A percentile compares a stretch with the other conserved stretches of the same genome.
Conservation (phyloP, 2,888 invertebrate genomes). For the Parthenolecanium corni region DNA sequence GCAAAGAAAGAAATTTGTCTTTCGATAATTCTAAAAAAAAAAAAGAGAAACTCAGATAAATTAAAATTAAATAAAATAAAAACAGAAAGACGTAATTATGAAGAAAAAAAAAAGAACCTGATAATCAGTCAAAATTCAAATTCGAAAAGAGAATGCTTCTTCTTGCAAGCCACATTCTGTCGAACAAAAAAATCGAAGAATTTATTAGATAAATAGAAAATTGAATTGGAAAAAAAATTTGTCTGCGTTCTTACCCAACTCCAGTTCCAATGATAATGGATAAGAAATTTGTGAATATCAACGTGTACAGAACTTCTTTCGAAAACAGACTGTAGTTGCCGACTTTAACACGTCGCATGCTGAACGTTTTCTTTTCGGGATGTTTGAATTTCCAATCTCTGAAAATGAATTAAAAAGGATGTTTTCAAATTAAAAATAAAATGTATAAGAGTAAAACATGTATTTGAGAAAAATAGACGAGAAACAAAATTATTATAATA, state of each 20-base stretch:
- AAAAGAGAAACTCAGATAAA: not conserved
- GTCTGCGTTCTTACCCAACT: constrained; percentile 58
- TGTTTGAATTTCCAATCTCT: constrained; percentile 81
- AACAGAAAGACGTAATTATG: not conserved
- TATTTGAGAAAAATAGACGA: no score
- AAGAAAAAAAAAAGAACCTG: not conserved
- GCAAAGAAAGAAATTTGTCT: not conserved
- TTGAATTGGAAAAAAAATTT: not conserved
- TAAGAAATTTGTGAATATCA: constrained; percentile 79
- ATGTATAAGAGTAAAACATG: no score
- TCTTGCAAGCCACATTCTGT: constrained; percentile 21
- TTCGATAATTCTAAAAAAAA: not conserved
- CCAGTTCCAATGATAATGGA: constrained; percentile 84
- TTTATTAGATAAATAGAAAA: not conserved
- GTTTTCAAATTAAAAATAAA: not conserved
- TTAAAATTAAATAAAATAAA: not conserved
- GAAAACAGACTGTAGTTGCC: constrained; percentile 74
- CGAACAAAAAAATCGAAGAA: not conserved
- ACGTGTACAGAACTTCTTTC: constrained; percentile 76
- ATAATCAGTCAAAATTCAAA: constrained; percentile 12
- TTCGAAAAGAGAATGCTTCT: constrained; percentile 9
- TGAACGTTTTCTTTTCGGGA: constrained; percentile 50
- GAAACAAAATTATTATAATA: no score
- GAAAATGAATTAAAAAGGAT: constrained; percentile 33
- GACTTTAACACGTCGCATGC: constrained; percentile 61